phyloP scores from a whole-genome alignment of 2,888 invertebrate genomes.

The Heliconius charithonia region DNA sequence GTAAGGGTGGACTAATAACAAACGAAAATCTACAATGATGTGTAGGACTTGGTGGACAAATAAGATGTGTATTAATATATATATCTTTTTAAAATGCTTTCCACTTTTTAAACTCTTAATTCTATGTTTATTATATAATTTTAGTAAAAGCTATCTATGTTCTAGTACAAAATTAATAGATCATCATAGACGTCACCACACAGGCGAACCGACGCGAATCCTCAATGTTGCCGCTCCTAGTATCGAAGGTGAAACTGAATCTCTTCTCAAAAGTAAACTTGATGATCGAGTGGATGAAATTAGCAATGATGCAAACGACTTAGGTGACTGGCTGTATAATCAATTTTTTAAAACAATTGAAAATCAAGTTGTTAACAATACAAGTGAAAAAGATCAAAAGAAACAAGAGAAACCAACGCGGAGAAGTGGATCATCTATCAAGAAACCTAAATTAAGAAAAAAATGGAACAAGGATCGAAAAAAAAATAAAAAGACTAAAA shows the following conservation, averaged over 20 bases:
- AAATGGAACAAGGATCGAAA: conserved; percentile 44
- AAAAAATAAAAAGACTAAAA: conserved; percentile 53
- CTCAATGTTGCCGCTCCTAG: conserved; percentile 36
- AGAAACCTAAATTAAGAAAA: conserved; percentile 43
- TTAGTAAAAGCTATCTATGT: neutral
- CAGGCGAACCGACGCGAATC: conserved; percentile 55
- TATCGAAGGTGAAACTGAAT: conserved; percentile 38
- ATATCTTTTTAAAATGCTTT: too few species aligned
- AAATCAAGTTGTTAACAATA: conserved; percentile 72
- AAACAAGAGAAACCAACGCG: conserved; percentile 53
- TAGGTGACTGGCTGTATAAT: conserved; percentile 77
- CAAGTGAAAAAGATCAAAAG: conserved; percentile 52
- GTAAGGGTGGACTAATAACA: too few species aligned
- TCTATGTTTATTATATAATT: neutral
- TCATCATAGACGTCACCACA: conserved; percentile 57
- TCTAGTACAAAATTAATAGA: conserved; percentile 67
- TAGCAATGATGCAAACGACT: conserved; percentile 67
- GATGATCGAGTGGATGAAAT: conserved; percentile 62
- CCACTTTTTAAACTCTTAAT: neutral
- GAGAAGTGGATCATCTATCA: conserved; percentile 55
- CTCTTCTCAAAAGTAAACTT: conserved; percentile 50
- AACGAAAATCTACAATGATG: too few species aligned
- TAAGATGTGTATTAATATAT: neutral
- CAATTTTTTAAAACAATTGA: conserved; percentile 79
- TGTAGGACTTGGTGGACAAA: too few species aligned